phyloP scores from a whole-genome alignment of 2,113 vertebrate genomes.

The Colius striatus region DNA sequence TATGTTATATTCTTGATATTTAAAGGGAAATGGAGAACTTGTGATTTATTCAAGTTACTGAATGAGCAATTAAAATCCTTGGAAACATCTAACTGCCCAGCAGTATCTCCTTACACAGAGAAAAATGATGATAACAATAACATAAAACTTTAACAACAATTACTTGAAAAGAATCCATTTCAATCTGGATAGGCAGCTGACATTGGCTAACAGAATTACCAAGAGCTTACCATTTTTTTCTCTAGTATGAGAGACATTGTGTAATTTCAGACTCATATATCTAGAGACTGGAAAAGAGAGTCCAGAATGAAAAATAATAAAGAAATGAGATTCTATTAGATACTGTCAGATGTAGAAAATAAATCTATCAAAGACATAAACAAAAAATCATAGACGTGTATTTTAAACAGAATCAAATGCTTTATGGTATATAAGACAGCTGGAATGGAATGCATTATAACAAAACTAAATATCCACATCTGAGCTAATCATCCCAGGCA shows the following conservation, averaged over 20 bases:
- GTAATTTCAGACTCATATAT: background rate
- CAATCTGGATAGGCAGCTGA: background rate
- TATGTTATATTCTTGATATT: background rate
- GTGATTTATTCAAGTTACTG: background rate
- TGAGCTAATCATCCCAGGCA: background rate
- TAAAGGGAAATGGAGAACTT: background rate
- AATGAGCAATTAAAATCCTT: background rate
- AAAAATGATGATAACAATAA: background rate
- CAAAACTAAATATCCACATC: background rate
- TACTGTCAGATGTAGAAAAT: background rate
- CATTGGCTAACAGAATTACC: background rate
- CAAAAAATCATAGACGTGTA: background rate
- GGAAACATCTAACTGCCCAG: background rate
- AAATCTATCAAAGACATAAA: background rate
- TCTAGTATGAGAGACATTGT: background rate
- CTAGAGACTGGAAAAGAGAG: background rate
- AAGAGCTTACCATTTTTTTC: background rate
- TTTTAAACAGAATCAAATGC: background rate
- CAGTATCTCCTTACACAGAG: background rate
- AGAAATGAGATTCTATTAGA: background rate
- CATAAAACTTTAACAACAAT: background rate
- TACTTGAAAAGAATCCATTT: background rate
- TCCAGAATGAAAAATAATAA: background rate
- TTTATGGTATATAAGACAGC: background rate
- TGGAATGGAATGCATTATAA: background rate